Percentiles rank a stretch among this genome's conserved stretches.
Conservation (phyloP, 2,797 vertebrate species). For the Hippocampus kuda region DNA sequence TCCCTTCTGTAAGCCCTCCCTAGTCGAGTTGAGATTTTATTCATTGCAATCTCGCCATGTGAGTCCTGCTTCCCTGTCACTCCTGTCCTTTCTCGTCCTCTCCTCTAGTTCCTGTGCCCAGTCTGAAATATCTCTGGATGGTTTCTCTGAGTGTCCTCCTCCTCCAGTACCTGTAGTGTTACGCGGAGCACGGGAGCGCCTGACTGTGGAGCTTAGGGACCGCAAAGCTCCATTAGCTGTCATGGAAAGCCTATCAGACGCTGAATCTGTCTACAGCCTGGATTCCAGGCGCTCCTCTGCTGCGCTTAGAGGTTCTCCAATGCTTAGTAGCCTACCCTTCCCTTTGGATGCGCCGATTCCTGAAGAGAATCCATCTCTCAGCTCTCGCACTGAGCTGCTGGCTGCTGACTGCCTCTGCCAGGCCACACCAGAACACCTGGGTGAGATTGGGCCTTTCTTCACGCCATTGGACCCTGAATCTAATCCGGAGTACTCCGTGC, state of each 20-base stretch:
- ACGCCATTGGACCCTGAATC: constrained; percentile 60
- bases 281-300: constrained; percentile 94
- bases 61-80: constrained; percentile 28
- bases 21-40: constrained; percentile 31
- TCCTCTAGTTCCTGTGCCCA: constrained; percentile 84
- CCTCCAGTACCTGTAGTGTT: constrained; percentile 87
- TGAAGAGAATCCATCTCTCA: constrained; percentile 94
- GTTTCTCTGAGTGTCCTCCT: constrained; percentile 88
- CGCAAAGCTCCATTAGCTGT: constrained; percentile 87
- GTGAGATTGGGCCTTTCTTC: constrained; percentile 67
- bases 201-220: constrained; percentile 83
- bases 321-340: constrained; percentile 83
- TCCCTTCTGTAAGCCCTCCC: constrained; percentile 20
- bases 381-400: constrained; percentile 92
- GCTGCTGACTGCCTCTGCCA: constrained; percentile 77
- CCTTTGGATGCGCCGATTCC: constrained; percentile 89
- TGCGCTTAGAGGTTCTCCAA: constrained; percentile 87
- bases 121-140: constrained; percentile 93
- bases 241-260: constrained; percentile 97
- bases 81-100: constrained; percentile 18
- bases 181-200: constrained; percentile 83
- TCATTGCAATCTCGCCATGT: constrained; percentile 40
- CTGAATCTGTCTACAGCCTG: constrained; percentile 92
- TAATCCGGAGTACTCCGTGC: constrained; percentile 54
- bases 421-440: constrained; percentile 61